Evolutionary conservation across 2,888 invertebrate genomes (phyloP), one percentile per base, ranked within the genome.

Genomic region (Bombyx huttoni): DNA sequence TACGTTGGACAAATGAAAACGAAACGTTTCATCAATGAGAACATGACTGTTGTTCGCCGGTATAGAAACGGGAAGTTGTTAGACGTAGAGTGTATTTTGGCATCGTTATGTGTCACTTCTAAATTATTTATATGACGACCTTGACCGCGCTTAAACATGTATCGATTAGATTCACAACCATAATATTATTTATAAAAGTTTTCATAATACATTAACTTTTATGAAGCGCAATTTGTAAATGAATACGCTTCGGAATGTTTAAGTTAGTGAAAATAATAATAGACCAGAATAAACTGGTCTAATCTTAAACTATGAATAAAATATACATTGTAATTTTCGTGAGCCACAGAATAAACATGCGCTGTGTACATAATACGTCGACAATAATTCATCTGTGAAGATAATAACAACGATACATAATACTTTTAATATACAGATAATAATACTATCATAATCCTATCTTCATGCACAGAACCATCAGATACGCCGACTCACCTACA

Each of bases 1-100:
- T 35, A 9, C 59, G 59, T 63, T 66, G 64, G 67, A 63, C 64
- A 62, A 64, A 66, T 64, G 58, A 64, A 63, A 65, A 64, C 54
- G 55, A 60, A 58, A 56, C 56, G 60, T 55, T 59, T 54, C 53
- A 64, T 64, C 60, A 64, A 65, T 63, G 59, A 48, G 13, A 8
- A 48, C 33, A 40, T 49, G 49, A 50, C 33, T 12, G 49, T 46
- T 40, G 24, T 24, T 52, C 53, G 50, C 51, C 52, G 57, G 57
- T 59, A 55, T 57, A 54, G 56, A 55, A 59, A 52, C 50, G 63
- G 68, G 70, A 69, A 70, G 63, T 62, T 54, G 56, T 60, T 54
- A 62, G 59, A 58, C 56, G 55, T 54, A 48, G 40, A 50, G 47
- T 46, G 56, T 51, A 58, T 56, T 58, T 66, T 64, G 64, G 65